Base-by-base conservation (phyloP, 2,888 invertebrate genomes). In the Volucella bombylans region DNA sequence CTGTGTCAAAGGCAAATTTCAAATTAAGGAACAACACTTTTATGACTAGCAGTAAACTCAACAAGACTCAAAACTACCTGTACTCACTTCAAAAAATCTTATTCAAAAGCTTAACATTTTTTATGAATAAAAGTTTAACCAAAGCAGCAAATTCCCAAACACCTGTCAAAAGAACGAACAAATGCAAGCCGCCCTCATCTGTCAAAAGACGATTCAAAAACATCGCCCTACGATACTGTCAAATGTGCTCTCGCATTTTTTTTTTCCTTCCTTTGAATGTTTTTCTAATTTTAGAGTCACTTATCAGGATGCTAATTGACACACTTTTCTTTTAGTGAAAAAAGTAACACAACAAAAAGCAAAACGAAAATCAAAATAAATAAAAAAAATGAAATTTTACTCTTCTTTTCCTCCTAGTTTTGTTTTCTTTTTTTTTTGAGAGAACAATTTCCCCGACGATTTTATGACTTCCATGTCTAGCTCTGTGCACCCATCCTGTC, bases 231-330 rank as follows among this genome's bases (percentile, higher is more conserved):
- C 11, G 12, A 31, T 43, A 47, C 45, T 68, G 31, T 55, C 45
- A 55, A 68, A 43, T 15, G 31, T 68, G 4, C 45, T 55, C 15
- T 31, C 31, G n/a, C n/a, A 10, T 45, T 10, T 45, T 12, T 43
- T 43, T 14, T 15, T 41, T 18, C 8, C n/a, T 47, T 45, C 49
- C 65, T 54, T 72, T 72, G 62, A 76, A 57, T 67, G 71, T 78
- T 82, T 78, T 82, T 55, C 55, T 78, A 73, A 82, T 78, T 78
- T 73, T 82, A 52, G 62, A 68, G 82, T 78, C 73, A 82, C 82
- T 82, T 82, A 78, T 82, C 68, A 77, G 82, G 72, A 82, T 82
- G 67, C 82, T 79, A 82, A 79, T 82, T 82, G 82, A 82, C 82
- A 82, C 82, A 82, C 73, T 82, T 82, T 78, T 52, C 72, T 55